phyloP scores from a whole-genome alignment of 2,797 vertebrate species.

The Clarias laeviceps region DNA sequence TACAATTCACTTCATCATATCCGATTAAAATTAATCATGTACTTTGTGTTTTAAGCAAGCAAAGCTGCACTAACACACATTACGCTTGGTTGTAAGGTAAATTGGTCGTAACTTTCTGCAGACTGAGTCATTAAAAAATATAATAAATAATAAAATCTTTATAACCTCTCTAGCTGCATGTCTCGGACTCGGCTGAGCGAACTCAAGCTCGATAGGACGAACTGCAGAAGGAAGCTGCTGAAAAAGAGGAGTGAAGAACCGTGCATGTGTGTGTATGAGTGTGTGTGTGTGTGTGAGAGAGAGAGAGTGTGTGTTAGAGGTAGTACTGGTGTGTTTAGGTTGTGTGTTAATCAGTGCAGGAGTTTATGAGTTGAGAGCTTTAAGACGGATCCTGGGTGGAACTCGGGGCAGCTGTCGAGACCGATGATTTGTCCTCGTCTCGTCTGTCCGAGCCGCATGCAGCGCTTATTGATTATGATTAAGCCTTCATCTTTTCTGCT shows the following conservation, averaged over 20 bases:
- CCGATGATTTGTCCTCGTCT: slow-evolving; percentile 57
- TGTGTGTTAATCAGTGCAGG: neutral
- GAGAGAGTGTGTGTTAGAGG: neutral
- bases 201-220: neutral
- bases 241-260: neutral
- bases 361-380: slow-evolving; percentile 19
- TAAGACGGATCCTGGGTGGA: slow-evolving; percentile 22
- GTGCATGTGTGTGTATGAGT: neutral
- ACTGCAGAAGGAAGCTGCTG: neutral
- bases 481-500: slow-evolving; percentile 74
- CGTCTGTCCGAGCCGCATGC: slow-evolving; percentile 47
- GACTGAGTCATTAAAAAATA: neutral
- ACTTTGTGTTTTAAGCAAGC: neutral
- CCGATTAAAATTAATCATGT: neutral
- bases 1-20: neutral
- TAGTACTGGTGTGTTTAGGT: neutral
- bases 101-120: slow-evolving; percentile 18
- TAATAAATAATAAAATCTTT: slow-evolving; percentile 23
- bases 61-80: slow-evolving; percentile 14
- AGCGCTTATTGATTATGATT: slow-evolving; percentile 74
- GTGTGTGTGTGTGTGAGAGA: neutral
- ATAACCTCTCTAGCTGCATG: slow-evolving; percentile 10
- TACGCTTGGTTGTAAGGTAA: slow-evolving; percentile 9
- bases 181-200: neutral
- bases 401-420: slow-evolving; percentile 46